Conservation (phyloP, 1,140 invertebrate genomes). For the Schlechtendalia chinensis region DNA sequence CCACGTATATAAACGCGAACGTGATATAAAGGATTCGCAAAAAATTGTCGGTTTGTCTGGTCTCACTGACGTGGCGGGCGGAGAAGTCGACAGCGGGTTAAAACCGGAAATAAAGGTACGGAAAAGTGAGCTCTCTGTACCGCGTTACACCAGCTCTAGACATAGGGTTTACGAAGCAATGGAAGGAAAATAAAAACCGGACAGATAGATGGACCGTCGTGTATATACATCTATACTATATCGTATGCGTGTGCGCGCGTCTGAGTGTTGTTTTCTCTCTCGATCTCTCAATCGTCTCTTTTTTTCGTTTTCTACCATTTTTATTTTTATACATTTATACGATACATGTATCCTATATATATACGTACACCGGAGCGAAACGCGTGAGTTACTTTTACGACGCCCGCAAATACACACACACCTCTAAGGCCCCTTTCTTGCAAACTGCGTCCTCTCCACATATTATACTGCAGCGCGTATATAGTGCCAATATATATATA, state of each 20-base stretch:
- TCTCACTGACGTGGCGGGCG: too few relatives aligned
- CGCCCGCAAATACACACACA: conserved; percentile 2
- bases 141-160: too few relatives aligned
- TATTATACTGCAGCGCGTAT: neutral
- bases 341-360: neutral
- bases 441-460: neutral
- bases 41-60: too few relatives aligned
- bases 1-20: neutral
- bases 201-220: neutral
- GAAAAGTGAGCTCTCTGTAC: too few relatives aligned
- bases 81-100: too few relatives aligned
- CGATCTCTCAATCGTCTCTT: neutral
- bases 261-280: conserved; percentile 11
- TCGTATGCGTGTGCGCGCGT: neutral
- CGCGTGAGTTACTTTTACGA: conserved; percentile 44
- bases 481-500: neutral
- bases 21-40: too few relatives aligned
- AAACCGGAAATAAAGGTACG: too few relatives aligned
- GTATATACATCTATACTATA: neutral
- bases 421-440: conserved; percentile 15
- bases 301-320: conserved; percentile 9
- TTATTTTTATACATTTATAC: neutral
- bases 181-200: conserved; percentile 22
- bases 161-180: neutral
- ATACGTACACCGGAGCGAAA: neutral